phyloP scores from a whole-genome alignment of 1,140 invertebrate genomes.

The Andricus grossulariae region DNA sequence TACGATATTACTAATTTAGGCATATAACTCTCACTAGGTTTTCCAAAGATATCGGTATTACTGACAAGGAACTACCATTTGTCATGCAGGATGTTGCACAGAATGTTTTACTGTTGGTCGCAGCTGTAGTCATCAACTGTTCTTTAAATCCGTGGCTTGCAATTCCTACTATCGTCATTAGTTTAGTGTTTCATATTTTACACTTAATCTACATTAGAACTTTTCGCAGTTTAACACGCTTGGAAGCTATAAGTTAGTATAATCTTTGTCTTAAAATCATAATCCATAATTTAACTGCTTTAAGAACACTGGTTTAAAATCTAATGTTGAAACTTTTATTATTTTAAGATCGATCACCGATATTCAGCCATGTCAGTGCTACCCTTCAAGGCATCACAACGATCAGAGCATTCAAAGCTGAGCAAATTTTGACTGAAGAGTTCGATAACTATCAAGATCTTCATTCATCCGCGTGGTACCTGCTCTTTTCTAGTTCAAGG shows the following conservation, averaged over 20 bases:
- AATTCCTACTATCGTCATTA: no score
- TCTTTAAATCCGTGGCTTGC: no score
- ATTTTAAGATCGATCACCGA: constrained; percentile 81
- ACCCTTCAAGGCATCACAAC: constrained; percentile 87
- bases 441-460: no score
- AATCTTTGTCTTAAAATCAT: constrained; percentile 50
- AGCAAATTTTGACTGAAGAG: no score
- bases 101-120: constrained; percentile 48
- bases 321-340: constrained; percentile 58
- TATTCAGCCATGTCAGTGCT: constrained; percentile 88
- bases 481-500: no score
- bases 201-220: constrained; percentile 1
- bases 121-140: no score
- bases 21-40: constrained; percentile 70
- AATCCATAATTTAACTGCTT: no score
- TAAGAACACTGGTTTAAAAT: no score
- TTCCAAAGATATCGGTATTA: constrained; percentile 64
- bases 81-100: constrained; percentile 74
- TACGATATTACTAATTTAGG: constrained; percentile 50
- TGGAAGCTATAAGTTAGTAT: no score
- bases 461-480: no score
- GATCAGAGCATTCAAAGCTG: constrained; percentile 81
- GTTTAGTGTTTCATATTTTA: no score
- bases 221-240: background rate
- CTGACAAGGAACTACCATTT: constrained; percentile 54